Base-by-base conservation (phyloP, 2,888 invertebrate genomes). In the Anodontia alba region DNA sequence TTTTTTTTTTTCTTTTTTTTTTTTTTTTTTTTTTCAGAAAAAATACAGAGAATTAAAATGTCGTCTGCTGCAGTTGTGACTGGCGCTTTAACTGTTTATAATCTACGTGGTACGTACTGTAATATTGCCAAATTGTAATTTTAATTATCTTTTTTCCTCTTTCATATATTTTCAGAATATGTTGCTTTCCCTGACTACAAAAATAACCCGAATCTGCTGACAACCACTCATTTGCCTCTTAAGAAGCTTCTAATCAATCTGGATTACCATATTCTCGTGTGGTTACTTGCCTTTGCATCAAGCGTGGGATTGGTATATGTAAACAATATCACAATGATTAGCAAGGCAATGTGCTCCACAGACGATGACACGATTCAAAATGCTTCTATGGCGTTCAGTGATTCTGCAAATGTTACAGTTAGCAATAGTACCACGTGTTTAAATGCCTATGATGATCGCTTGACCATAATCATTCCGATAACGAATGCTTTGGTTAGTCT, bases 201-300 rank as follows among this genome's bases (percentile, higher is more conserved):
- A 10, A 17, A 8, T 17, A 62, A 20, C 12, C 26, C 15, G 7
- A 38, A 38, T 8, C 12, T 38, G 7, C 46, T 46, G 3, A 8
- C 26, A 10, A 29, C 12, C 1, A 10, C 33, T 17, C 76, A 66
- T 0, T 43, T 85, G 62, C 66, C 82, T 8, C 51, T 89, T 12
- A 70, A 51, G 26, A 67, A 87, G 75, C 73, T 87, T 42, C 54
- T 89, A 17, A 43, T 68, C 29, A 83, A 80, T 46, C 7, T 81
- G 0, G 82, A 87, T 66, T 89, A 74, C 69, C 83, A 87, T n/a
- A 23, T 84, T 3, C 79, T 87, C 31, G 69, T 75, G 2, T 84
- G 87, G 83, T 77, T 83, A 75, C 78, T 88, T 38, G 81, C 83
- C 1, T 89, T 88, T 68, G 81, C 86, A 20, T 84, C 89, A 8